A percentile compares a stretch with the other conserved stretches of the same genome.
These are phyloP conservation scores for Syngnathoides biaculeatus DNA, from an alignment of 2,113 vertebrate genomes.

Conservation along the genomic window DNA sequence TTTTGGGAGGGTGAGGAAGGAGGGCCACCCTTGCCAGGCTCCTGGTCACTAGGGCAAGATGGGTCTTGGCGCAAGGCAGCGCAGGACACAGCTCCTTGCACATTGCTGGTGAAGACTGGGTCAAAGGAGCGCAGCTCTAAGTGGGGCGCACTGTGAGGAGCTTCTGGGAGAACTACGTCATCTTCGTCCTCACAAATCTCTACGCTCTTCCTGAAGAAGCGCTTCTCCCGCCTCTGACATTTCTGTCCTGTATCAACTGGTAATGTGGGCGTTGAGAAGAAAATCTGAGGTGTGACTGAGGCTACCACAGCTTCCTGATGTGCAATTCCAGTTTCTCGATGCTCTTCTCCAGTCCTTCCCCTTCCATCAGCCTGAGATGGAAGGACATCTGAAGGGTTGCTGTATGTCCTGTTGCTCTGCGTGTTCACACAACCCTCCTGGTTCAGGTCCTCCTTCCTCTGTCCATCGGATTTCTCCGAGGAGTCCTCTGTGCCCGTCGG, in stretches of 20 bases:
- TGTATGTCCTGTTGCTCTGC: conserved; percentile 60
- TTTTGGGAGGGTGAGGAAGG: conserved; percentile 44
- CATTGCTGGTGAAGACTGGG: conserved; percentile 62
- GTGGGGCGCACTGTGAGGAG: conserved; percentile 63
- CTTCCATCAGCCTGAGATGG: conserved; percentile 55
- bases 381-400: conserved; percentile 58
- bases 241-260: conserved; percentile 56
- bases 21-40: conserved; percentile 53
- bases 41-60: conserved; percentile 36
- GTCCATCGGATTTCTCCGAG: conserved; percentile 83
- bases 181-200: conserved; percentile 84
- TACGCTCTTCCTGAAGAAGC: conserved; percentile 87
- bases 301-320: conserved; percentile 49
- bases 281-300: conserved; percentile 36
- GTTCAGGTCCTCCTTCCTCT: conserved; percentile 63
- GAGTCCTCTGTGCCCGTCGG: conserved; percentile 84
- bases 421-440: conserved; percentile 44
- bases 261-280: conserved; percentile 51
- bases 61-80: conserved; percentile 52
- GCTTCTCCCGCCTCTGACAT: conserved; percentile 76
- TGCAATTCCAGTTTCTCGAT: conserved; percentile 55
- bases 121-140: conserved; percentile 63
- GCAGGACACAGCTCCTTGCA: conserved; percentile 42
- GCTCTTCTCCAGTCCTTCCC: conserved; percentile 30
- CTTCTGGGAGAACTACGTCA: conserved; percentile 48